phyloP scores from a whole-genome alignment of 2,113 vertebrate genomes.

The Myxocyprinus asiaticus region DNA sequence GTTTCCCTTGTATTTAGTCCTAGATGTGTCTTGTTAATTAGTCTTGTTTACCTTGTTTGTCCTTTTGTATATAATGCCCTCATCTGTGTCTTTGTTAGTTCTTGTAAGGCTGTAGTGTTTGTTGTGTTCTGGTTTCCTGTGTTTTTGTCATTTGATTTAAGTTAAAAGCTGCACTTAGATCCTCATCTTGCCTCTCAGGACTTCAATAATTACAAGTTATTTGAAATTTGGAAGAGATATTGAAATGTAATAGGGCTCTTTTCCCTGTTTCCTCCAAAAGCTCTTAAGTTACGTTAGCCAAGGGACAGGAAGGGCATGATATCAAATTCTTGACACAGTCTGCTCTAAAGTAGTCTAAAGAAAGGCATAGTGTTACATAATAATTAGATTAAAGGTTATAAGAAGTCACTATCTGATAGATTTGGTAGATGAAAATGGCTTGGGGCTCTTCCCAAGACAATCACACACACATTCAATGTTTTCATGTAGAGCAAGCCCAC shows the following conservation, averaged over 20 bases:
- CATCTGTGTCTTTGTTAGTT: too few species aligned
- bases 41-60: too few species aligned
- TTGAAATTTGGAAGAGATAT: background rate
- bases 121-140: too few species aligned
- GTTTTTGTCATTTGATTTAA: too few species aligned
- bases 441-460: background rate
- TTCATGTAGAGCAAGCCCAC: too few species aligned
- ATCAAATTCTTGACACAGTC: constrained; percentile 20
- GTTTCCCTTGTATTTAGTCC: too few species aligned
- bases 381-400: constrained; percentile 18
- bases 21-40: too few species aligned
- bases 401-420: background rate
- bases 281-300: constrained; percentile 12
- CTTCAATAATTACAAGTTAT: background rate
- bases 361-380: constrained; percentile 20
- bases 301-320: constrained; percentile 17
- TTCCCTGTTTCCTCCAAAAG: background rate
- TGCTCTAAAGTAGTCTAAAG: constrained; percentile 25
- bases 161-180: too few species aligned
- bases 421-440: background rate
- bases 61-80: too few species aligned
- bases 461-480: background rate
- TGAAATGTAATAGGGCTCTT: background rate
- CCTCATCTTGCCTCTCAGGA: too few species aligned
- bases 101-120: too few species aligned